Base-by-base conservation (phyloP, 2,797 vertebrate species). In the Alectoris magna region DNA sequence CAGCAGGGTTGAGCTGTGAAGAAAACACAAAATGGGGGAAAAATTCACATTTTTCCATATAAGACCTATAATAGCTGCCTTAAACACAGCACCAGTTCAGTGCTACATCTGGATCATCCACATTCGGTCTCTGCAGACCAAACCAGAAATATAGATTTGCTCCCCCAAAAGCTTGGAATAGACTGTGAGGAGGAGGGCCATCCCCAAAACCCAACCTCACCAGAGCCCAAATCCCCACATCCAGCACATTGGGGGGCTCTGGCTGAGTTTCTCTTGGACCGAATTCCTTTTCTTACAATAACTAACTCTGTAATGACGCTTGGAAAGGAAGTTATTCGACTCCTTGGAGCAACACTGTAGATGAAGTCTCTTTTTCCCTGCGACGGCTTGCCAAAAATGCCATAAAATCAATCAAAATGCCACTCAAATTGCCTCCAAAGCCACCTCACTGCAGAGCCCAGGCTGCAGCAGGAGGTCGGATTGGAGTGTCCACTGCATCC, bases 61-160 rank as follows among this genome's bases (percentile, higher is more conserved):
- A 13, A 41, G 23, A 8, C 24, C 19, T 6, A 3, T 51, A 67
- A 72, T 72, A 16, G 1, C 55, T 76, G 44, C 22, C 92, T 68
- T 70, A 64, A 81, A 63, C 0, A 0, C 0, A 0, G 51, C 46
- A n/a, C 14, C 1, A 1, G 17, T 78, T 81, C 55, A 14, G 31
- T 0, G 4, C 64, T 74, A 44, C 23, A 24, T 15, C 17, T 1
- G 2, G n/a, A 59, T 49, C 51, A 9, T 3, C 34, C 41, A 34
- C 22, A 10, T 14, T 23, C 1, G 1, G 21, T 7, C 34, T 11
- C 0, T 43, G 24, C 2, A 39, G 39, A 49, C 38, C 48, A n/a
- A 27, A 26, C 29, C 13, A 31, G 39, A 64, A 64, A 64, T 43
- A 31, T 17, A 21, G 19, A 84, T 82, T 69, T 58, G 22, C 3